These are phyloP conservation scores for Drosophila nigrodunni DNA, from an alignment of 1,140 invertebrate species.

Conservation along the genomic window DNA sequence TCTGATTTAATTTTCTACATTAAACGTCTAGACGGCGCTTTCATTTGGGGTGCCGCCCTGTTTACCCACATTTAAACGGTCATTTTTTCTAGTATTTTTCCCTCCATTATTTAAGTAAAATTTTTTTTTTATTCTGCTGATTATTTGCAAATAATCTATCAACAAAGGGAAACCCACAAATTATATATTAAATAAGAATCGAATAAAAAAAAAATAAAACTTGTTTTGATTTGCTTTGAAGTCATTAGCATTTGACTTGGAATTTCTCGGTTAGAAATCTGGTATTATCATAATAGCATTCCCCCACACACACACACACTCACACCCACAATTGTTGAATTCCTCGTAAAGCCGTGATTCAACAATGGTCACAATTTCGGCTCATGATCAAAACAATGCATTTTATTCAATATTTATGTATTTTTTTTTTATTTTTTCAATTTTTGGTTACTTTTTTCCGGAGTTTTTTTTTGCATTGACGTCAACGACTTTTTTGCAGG, in stretches of 20 bases:
- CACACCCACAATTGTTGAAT: slow-evolving; percentile 28
- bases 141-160: slow-evolving; percentile 29
- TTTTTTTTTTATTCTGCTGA: slow-evolving; percentile 41
- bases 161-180: slow-evolving; percentile 61
- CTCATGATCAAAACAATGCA: slow-evolving; percentile 49
- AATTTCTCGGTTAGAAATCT: slow-evolving; percentile 34
- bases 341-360: slow-evolving; percentile 53
- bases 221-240: slow-evolving; percentile 51
- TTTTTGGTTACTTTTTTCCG: slow-evolving; percentile 20
- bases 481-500: slow-evolving; percentile 48
- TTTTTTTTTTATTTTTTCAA: slow-evolving; percentile 47
- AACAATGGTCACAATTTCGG: slow-evolving; percentile 27
- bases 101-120: slow-evolving; percentile 73
- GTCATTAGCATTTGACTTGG: slow-evolving; percentile 65
- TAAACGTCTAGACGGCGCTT: slow-evolving; percentile 18
- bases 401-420: slow-evolving; percentile 6
- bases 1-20: neutral
- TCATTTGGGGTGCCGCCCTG: slow-evolving; percentile 34
- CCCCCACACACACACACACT: neutral
- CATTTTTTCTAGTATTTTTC: slow-evolving; percentile 61
- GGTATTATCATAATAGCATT: slow-evolving; percentile 9
- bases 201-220: slow-evolving; percentile 20
- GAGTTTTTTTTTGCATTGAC: slow-evolving; percentile 53
- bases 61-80: slow-evolving; percentile 48
- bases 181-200: slow-evolving; percentile 30